Conservation (phyloP, 2,888 invertebrate genomes). For the Heliothis peltigera region DNA sequence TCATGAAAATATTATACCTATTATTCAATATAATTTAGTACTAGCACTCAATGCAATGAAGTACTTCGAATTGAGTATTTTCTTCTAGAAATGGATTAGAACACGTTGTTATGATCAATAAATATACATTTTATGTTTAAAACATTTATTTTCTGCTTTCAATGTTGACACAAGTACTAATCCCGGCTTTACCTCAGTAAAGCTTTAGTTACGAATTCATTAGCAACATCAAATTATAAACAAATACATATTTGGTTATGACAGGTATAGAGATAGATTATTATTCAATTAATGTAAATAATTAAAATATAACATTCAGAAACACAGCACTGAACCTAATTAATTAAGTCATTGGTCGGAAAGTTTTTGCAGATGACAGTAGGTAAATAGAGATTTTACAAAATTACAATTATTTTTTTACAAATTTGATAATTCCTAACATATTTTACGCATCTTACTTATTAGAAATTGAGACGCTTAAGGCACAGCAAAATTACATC, state of each 20-base stretch:
- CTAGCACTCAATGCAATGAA: neutral
- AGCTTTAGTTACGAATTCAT: conserved; percentile 67
- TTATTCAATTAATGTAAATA: conserved; percentile 46
- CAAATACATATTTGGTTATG: conserved; percentile 62
- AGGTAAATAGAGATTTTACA: conserved; percentile 80
- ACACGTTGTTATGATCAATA: neutral
- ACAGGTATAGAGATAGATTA: conserved; percentile 49
- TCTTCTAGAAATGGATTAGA: neutral
- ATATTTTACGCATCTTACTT: conserved; percentile 79
- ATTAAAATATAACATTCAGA: conserved; percentile 56
- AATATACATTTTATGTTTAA: conserved; percentile 69
- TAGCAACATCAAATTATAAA: conserved; percentile 67
- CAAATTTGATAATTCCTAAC: conserved; percentile 82
- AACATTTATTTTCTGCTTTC: conserved; percentile 83
- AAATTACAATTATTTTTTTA: conserved; percentile 80
- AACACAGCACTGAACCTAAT: conserved; percentile 57
- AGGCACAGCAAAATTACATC: conserved; percentile 89
- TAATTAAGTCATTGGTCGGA: conserved; percentile 72
- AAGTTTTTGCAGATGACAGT: conserved; percentile 67
- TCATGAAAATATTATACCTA: neutral
- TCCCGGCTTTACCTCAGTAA: conserved; percentile 73
- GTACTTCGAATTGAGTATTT: neutral
- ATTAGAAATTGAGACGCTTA: conserved; percentile 89
- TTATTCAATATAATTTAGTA: conserved; percentile 2
- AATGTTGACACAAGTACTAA: conserved; percentile 77